Base-by-base conservation (phyloP, 2,888 invertebrate species). In the Papilio demoleus region DNA sequence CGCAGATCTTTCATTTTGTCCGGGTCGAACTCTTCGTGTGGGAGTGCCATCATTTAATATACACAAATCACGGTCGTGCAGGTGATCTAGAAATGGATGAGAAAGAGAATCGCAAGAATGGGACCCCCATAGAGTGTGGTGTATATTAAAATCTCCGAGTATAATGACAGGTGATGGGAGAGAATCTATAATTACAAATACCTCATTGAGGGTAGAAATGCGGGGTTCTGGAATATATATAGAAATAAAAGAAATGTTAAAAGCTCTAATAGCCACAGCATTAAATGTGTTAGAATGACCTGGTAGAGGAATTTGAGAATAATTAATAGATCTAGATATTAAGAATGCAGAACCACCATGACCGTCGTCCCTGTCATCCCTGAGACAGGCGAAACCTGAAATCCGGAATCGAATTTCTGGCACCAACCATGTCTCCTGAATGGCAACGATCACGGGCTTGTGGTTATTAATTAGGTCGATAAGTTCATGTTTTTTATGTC, bases 11-110 rank as follows among this genome's bases (percentile, higher is more conserved):
- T 42, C 27, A 14, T 60, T 22, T 38, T 38, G 27, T 12, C 36
- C 58, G 12, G 71, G 74, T 11, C 34, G 47, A 0, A 66, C 70
- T 42, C 72, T 58, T 5, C 73, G 61, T 0, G 74, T 75, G 8
- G 74, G 72, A 0, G 73, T 73, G 1, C 76, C 77, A 67, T 75
- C 67, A 70, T 77, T 74, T 1, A 74, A 14, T 0, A 77, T 24
- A 64, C 74, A 75, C 0, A 75, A 12, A 31, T 74, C 72, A 17
- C 38, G 14, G 0, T 73, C 70, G 31, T 75, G 72, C 24, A 75
- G 42, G 6, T 72, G 14, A 5, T 74, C 73, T 3, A 72, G 4
- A 4, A 76, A 56, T 0, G 31, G 40, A 2, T 9, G 6, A 17
- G 66, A 61, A 45, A 71, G 60, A 5, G 63, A 24, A n/a, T 72